Evolutionary conservation across 2,888 invertebrate genomes (phyloP), one percentile per base, ranked within the genome.

Genomic region (Syritta pipiens): DNA sequence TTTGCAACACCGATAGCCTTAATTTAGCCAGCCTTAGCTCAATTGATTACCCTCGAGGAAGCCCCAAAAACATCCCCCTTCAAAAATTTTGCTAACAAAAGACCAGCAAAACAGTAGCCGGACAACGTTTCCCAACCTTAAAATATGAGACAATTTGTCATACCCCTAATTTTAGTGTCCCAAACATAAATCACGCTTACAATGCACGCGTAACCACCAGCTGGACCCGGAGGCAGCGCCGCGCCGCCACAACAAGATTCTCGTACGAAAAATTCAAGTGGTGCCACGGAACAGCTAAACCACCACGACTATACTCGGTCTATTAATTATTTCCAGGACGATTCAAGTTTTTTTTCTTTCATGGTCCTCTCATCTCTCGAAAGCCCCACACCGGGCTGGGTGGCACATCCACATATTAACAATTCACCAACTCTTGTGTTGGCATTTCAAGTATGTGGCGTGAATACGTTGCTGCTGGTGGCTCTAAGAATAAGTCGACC

Each of bases 261-360:
- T 60, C 55, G 44, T 37, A 37, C 44, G 24, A 37, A 57, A 76
- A 51, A 59, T 17, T 6, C 28, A 49, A 57, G 10, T 40, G 22
- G 4, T 10, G 7, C 46, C 63, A 22, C 19, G 7, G 55, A 46
- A 24, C 35, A 30, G 26, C 37, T 37, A 9, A 40, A 63, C 59
- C 67, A 44, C 32, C 9, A 48, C 9, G 26, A 35, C 37, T 24
- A 40, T 26, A 37, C 20, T 28, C 30, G 63, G 74, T 74, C 79
- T 74, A 79, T 79, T 79, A 74, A 79, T 79, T 79, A 74, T 68
- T 74, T 62, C 40, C 57, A 79, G 74, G 60, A 67, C 60, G 55
- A 62, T 60, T 65, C 55, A 32, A 74, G 59, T 49, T 17, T 44
- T 71, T 53, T 49, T 55, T 22, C 46, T 62, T 19, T 4, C 26